phyloP scores from a whole-genome alignment of 2,113 vertebrate species.

The Candoia aspera region DNA sequence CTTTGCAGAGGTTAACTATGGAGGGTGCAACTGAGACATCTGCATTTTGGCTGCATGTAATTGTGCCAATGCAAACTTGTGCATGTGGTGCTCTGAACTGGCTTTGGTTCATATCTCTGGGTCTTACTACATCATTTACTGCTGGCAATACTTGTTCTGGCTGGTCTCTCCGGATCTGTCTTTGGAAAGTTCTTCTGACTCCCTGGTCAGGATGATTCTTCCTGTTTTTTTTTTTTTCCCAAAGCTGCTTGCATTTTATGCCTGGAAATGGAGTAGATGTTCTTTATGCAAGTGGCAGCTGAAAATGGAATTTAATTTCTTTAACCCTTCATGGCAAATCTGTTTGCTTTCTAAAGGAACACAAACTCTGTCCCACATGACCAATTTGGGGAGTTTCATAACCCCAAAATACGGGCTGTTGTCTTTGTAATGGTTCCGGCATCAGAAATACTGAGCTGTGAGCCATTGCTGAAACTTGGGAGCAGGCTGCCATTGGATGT shows the following conservation, averaged over 20 bases:
- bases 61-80: background rate
- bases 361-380: background rate
- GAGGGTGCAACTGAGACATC: background rate
- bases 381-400: background rate
- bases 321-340: background rate
- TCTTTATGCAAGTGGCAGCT: background rate
- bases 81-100: background rate
- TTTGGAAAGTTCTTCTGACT: slow-evolving; percentile 15
- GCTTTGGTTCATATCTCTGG: background rate
- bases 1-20: background rate
- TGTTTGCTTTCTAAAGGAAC: background rate
- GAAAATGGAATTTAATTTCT: background rate
- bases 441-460: background rate
- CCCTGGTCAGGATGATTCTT: slow-evolving; percentile 3
- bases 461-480: background rate
- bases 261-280: slow-evolving; percentile 17
- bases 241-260: background rate
- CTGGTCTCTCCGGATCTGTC: background rate
- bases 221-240: slow-evolving; percentile 24
- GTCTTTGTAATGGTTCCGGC: background rate
- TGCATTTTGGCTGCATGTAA: background rate
- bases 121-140: background rate
- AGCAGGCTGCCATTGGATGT: background rate
- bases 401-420: background rate
- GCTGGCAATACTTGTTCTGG: background rate